phyloP scores from a whole-genome alignment of 2,797 vertebrate species.

The Pteropus rufus region DNA sequence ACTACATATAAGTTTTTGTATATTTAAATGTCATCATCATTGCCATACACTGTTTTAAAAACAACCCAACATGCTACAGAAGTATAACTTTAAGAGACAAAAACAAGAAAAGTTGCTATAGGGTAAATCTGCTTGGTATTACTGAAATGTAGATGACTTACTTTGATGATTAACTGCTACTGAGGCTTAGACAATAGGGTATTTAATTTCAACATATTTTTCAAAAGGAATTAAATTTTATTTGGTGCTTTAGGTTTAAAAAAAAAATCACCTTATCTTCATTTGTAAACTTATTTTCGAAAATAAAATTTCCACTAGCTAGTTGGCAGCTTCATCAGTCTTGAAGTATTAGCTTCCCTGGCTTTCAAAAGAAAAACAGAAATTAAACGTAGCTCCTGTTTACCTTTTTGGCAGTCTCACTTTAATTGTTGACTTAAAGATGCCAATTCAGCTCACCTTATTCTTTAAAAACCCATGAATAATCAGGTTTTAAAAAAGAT shows the following conservation, averaged over 20 bases:
- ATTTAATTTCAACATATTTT: neutral
- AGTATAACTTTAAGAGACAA: slow-evolving; percentile 1
- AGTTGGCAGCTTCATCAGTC: neutral
- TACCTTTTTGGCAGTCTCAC: neutral
- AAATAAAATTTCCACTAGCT: slow-evolving; percentile 29
- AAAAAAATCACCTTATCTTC: neutral
- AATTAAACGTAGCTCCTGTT: slow-evolving; percentile 15
- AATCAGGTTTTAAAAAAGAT: neutral
- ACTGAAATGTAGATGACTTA: neutral
- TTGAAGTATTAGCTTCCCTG: slow-evolving; percentile 21
- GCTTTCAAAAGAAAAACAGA: slow-evolving; percentile 44
- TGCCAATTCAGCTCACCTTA: neutral
- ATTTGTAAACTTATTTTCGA: slow-evolving; percentile 39
- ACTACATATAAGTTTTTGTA: neutral
- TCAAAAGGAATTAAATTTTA: slow-evolving; percentile 1
- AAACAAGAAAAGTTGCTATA: slow-evolving; percentile 4
- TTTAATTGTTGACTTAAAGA: slow-evolving; percentile 22
- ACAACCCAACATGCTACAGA: neutral
- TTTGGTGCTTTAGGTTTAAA: neutral
- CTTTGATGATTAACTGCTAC: neutral
- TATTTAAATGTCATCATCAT: neutral
- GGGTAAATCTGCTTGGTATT: neutral
- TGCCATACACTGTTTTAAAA: neutral
- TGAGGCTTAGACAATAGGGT: neutral
- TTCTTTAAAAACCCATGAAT: slow-evolving; percentile 22